Percentiles rank a stretch among this genome's conserved stretches.
Conservation (phyloP, 35 echinoderm and acorn worm species). For the Ophiothrix spiculata region DNA sequence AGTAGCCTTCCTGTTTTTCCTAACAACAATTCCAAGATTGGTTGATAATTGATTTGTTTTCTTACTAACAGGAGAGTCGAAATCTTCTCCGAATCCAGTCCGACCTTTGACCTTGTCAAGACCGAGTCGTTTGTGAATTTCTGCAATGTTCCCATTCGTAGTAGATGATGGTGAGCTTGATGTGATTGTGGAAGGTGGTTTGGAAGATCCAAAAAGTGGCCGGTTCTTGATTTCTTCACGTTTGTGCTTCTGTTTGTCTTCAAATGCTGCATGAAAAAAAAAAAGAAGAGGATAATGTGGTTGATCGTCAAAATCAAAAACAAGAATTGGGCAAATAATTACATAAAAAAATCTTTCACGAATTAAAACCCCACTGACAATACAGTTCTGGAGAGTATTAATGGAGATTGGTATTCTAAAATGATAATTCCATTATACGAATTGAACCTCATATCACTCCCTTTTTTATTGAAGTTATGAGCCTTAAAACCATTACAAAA, state of each 20-base stretch:
- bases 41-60: not conserved
- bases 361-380: too few species aligned
- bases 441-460: too few species aligned
- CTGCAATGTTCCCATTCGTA: not conserved
- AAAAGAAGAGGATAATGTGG: too few species aligned
- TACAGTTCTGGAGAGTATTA: too few species aligned
- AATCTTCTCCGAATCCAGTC: not conserved
- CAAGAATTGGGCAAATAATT: too few species aligned
- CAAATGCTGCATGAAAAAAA: conserved; percentile 87
- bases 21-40: not conserved
- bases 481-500: too few species aligned
- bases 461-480: too few species aligned
- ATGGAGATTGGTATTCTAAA: too few species aligned
- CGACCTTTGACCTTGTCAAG: conserved; percentile 13
- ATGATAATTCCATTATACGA: too few species aligned
- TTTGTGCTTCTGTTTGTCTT: conserved; percentile 73
- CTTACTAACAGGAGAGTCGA: not conserved
- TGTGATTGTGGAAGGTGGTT: not conserved
- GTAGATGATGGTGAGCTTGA: not conserved
- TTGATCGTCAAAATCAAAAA: too few species aligned
- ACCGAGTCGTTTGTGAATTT: not conserved
- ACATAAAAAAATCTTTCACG: too few species aligned
- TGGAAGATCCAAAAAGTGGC: conserved; percentile 53
- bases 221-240: conserved; percentile 62
- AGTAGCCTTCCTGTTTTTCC: not conserved